Percentiles rank a stretch among this genome's conserved stretches.
Conservation (phyloP, 2,797 vertebrate species). For the Myotis findleyi region DNA sequence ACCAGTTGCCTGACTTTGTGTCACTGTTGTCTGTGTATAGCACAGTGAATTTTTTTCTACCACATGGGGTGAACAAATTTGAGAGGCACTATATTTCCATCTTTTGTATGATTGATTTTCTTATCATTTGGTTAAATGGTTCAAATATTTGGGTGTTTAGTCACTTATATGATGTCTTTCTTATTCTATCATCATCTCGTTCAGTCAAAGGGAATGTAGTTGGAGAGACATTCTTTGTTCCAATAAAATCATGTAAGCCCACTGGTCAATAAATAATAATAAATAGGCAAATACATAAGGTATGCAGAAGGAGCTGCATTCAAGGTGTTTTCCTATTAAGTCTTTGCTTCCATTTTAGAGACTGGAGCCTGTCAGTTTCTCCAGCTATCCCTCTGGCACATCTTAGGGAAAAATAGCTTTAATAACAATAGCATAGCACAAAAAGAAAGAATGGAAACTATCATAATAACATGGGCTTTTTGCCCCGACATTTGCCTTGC, state of each 20-base stretch:
- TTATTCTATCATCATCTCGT: not conserved
- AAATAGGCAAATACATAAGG: conserved; percentile 28
- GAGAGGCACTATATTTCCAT: not conserved
- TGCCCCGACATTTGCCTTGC: conserved; percentile 39
- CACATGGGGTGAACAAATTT: not conserved
- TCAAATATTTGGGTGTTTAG: not conserved
- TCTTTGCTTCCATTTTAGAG: conserved; percentile 38
- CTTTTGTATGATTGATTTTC: conserved; percentile 9
- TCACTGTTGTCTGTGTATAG: not conserved
- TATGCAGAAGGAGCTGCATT: not conserved
- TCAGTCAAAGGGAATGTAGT: not conserved
- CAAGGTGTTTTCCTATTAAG: not conserved
- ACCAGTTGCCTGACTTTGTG: not conserved
- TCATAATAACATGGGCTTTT: conserved; percentile 49
- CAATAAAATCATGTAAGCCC: conserved; percentile 16
- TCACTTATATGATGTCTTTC: not conserved
- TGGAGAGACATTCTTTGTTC: conserved; percentile 21
- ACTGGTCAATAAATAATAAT: not conserved
- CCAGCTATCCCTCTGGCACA: conserved; percentile 38
- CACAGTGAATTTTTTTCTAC: not conserved
- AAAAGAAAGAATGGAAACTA: conserved; percentile 64
- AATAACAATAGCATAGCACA: conserved; percentile 62
- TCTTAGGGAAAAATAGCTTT: conserved; percentile 48
- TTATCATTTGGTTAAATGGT: not conserved
- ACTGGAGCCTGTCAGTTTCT: conserved; percentile 21